Evolutionary conservation across 2,888 invertebrate species (phyloP).

Genomic region (Drosophila percnosoma): DNA sequence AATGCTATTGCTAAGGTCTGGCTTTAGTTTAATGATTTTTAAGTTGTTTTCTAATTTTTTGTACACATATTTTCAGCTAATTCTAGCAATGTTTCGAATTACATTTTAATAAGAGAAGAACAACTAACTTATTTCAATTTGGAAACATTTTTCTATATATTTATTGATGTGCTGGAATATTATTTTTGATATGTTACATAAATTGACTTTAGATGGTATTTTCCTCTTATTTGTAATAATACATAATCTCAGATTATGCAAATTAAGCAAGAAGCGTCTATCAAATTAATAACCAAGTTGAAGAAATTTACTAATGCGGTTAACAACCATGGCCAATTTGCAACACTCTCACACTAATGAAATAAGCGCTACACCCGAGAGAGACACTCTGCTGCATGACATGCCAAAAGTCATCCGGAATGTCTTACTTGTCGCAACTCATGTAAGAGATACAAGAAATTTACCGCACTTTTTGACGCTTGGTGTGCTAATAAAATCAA

Average conservation of each 20-base stretch:
- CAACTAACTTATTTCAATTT: background rate
- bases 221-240: background rate
- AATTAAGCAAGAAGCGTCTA: background rate
- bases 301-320: slow-evolving; percentile 7
- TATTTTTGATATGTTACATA: background rate
- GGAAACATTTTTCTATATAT: background rate
- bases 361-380: background rate
- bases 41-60: background rate
- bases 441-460: slow-evolving; percentile 45
- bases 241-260: background rate
- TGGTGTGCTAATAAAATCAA: slow-evolving; percentile 77
- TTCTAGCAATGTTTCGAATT: background rate
- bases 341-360: background rate
- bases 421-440: slow-evolving; percentile 23
- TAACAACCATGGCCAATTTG: slow-evolving; percentile 9
- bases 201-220: background rate
- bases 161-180: background rate
- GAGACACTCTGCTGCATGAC: slow-evolving; percentile 1
- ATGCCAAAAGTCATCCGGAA: slow-evolving; percentile 1
- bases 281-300: background rate
- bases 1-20: background rate
- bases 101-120: background rate
- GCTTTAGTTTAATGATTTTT: background rate
- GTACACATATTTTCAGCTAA: background rate
- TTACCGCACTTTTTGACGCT: slow-evolving; percentile 42